These are phyloP conservation scores for Podargus strigoides DNA, from an alignment of 2,797 vertebrate species.

Conservation along the genomic window DNA sequence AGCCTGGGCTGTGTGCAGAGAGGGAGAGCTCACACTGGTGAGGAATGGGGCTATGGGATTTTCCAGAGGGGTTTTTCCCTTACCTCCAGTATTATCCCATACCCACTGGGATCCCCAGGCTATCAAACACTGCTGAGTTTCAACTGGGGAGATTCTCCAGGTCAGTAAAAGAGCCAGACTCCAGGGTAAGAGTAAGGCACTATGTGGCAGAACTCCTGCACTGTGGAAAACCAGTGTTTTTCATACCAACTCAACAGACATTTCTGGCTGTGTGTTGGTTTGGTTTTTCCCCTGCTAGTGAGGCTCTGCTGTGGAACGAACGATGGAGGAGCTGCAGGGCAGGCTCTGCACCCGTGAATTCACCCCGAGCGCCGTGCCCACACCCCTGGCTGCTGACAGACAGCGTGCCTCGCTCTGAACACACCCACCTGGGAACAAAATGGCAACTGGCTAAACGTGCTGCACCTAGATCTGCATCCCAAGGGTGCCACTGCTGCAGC, in stretches of 20 bases:
- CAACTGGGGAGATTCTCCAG: neutral
- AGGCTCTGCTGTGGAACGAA: neutral
- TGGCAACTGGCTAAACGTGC: neutral
- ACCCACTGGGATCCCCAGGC: neutral
- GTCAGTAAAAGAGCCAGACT: neutral
- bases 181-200: no score
- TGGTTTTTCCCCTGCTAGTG: neutral
- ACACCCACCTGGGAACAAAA: no score
- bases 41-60: no score
- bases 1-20: neutral
- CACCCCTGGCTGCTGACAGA: no score
- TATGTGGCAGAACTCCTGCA: neutral
- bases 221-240: neutral
- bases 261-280: neutral
- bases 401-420: no score
- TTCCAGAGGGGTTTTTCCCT: no score
- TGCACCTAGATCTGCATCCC: neutral
- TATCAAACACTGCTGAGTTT: neutral
- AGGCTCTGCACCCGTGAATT: rapidly evolving
- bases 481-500: neutral
- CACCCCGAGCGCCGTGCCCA: no score
- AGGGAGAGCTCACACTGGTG: neutral
- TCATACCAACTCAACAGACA: neutral
- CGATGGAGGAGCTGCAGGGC: neutral
- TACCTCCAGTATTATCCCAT: neutral